Evolutionary conservation across 2,888 invertebrate genomes (phyloP), one percentile per base, ranked within the genome.

Genomic region (Stenolophus ochropezus): DNA sequence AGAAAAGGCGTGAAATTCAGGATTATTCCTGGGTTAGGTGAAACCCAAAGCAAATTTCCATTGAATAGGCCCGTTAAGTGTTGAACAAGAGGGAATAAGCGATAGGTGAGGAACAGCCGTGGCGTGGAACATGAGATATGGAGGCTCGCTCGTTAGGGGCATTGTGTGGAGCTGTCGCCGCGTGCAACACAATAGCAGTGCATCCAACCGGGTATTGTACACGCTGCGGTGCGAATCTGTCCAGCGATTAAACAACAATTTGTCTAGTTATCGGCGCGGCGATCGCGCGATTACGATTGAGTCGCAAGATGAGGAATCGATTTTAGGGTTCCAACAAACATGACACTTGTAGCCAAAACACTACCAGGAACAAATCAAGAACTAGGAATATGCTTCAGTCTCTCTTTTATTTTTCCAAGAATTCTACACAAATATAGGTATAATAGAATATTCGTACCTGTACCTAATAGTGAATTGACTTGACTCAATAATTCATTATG

Each of bases 121-220:
- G 82, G 25, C 71, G 82, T 53, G 53, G 76, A 42, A 42, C 75
- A 53, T 80, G 65, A 71, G 79, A 49, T 76, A 76, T 82, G 83
- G 83, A 82, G 80, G 73, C 81, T 20, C 86, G 86, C 88, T 89
- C 89, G 89, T 89, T 89, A 88, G 86, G 84, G 84, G 87, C 84
- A 88, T 88, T 88, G 88, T 88, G 84, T n/a, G 11, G 58, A 58
- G 73, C 81, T 78, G 78, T 78, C 78, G 78, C 65, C 73, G 51
- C 61, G 23, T 14, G 56, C 20, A 18, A 20, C 18, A 61, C 61
- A 61, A 61, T 61, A n/a, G 61, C 4, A n/a, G 61, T 14, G 61
- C 61, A 61, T n/a, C 27, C 27, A 14, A 69, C 33, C 65, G 33
- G 33, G 65, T 69, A 69, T 69, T 69, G 65, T 69, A 69, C 56